Evolutionary conservation across 2,888 invertebrate genomes (phyloP).

Genomic region (Muschampia plurimacula): DNA sequence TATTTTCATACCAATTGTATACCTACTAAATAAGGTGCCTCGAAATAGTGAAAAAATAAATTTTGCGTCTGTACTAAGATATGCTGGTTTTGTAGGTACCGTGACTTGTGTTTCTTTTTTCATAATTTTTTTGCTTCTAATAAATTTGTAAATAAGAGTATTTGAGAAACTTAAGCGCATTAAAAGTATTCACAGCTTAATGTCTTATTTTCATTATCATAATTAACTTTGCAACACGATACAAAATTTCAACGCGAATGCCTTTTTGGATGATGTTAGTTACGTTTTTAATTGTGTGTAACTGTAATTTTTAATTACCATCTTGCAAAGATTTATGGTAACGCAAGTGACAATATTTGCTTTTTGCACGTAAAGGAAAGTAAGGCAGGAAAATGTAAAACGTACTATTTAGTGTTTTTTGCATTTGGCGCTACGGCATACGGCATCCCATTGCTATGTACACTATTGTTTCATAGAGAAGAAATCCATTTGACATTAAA

Average conservation of each 20-base stretch:
- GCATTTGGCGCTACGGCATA: background rate
- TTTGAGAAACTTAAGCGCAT: constrained; percentile 13
- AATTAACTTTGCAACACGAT: background rate
- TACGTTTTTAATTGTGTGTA: background rate
- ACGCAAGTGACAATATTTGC: background rate
- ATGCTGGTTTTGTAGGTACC: constrained; percentile 62
- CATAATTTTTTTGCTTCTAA: constrained; percentile 2
- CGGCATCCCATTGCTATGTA: background rate
- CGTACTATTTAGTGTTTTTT: constrained; percentile 8
- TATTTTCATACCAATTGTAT: constrained; percentile 75
- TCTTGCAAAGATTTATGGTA: constrained; percentile 11
- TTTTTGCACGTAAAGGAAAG: constrained; percentile 19
- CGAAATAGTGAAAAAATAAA: constrained; percentile 77
- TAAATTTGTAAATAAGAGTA: background rate
- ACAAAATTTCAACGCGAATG: background rate
- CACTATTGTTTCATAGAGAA: constrained; percentile 5
- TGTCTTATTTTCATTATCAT: background rate
- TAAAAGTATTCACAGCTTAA: constrained; percentile 16
- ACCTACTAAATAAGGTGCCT: constrained; percentile 77
- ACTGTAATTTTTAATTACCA: background rate
- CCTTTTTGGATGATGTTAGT: background rate
- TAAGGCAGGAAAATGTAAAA: constrained; percentile 12
- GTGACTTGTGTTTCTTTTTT: constrained; percentile 51
- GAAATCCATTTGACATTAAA: background rate
- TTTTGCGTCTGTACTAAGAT: constrained; percentile 66